Base-by-base conservation (phyloP, 2,888 invertebrate species). In the Drosophila silvestris region DNA sequence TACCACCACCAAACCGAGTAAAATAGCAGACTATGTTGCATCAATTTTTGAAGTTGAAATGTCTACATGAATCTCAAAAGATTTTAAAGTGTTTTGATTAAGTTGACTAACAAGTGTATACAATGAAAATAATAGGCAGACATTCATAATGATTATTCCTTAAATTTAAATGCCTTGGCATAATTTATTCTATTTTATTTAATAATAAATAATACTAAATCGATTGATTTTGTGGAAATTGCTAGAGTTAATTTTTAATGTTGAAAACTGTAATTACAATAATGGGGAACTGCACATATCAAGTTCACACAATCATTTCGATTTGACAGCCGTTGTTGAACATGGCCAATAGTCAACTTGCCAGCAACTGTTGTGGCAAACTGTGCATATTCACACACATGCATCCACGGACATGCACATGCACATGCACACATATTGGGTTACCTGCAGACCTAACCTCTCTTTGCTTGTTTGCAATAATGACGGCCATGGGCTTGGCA, bases 311-410 rank as follows among this genome's bases (percentile, higher is more conserved):
- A 60, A 69, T 60, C 54, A 69, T 54, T 44, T 26, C 62, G 56
- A 62, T 74, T 33, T 26, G 78, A 74, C 61, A 62, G 47, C 58
- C 35, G 30, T 47, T 53, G 41, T 56, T 64, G 52, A 4, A n/a
- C 30, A 62, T 47, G 72, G 67, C 54, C 79, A 67, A 50, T 72
- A 51, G 71, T 54, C 63, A 63, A 47, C 51, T 26, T 44, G 73
- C 53, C 54, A 35, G 69, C 59, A 68, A 79, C 79, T 79, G 68
- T 66, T 79, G 71, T 65, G 69, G 65, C 64, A 51, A 70, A 50
- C 60, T 60, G 37, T 59, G 61, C 52, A 61, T 44, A 59, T 30
- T 39, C 57, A 35, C 32, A 35, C 35, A 63, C 39, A 53, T 32
- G 22, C 33, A 28, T 28, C 19, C 26, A 32, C 14, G 19, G 37